Base-by-base conservation (phyloP, 2,113 vertebrate genomes). In the Trachemys scripta region DNA sequence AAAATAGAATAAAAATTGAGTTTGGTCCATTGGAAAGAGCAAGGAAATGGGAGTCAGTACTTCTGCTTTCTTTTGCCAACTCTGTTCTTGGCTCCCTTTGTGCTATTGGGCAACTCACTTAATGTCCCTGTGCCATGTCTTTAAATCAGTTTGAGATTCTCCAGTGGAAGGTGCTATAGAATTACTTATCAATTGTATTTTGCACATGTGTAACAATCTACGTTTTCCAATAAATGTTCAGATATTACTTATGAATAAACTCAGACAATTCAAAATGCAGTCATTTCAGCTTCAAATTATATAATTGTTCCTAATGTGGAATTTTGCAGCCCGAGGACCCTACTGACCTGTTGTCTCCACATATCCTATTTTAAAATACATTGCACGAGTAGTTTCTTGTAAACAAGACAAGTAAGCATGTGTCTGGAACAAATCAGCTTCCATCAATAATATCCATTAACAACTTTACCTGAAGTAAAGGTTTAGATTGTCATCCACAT, bases 21-120 rank as follows among this genome's bases (percentile, higher is more conserved):
- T 7, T 59, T 94, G 38, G 4, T 75, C 59, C 35, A 50, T 25
- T 76, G n/a, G 1, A 1, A 49, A n/a, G 51, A 6, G 82, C 35
- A 27, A 20, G 31, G 4, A 2, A 42, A n/a, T 87, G 79, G 45
- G 49, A 80, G 14, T 56, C 1, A 0, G 6, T 57, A n/a, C 1
- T 38, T 25, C 31, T 22, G 8, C 19, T 31, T 1, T 1, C 14
- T 1, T 9, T 45, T 85, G 35, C 11, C 1, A 8, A 9, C 65
- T 69, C 65, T 69, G 35, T 69, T 10, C 31, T 88, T 27, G 80
- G 20, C 16, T 94, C 31, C 9, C 13, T 35, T 69, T 42, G n/a
- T 38, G 17, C 24, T 81, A 8, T 76, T 54, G 42, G 6, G 3
- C 53, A 42, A 17, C 4, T 69, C 62, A n/a, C 29, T 65, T 35